Conservation (phyloP, 2,113 vertebrate species). For the Laterallus jamaicensis region DNA sequence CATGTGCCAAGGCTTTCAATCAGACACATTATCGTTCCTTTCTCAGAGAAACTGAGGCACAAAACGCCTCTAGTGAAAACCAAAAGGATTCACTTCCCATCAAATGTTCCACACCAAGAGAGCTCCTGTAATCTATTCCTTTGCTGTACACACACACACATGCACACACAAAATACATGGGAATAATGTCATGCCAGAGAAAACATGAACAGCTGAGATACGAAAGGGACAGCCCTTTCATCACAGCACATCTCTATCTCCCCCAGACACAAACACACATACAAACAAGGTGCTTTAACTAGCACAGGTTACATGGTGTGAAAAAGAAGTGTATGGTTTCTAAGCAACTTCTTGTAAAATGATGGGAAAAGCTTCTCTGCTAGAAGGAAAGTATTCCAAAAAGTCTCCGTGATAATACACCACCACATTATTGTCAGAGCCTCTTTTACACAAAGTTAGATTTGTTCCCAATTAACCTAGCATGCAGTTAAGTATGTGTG, state of each 20-base stretch:
- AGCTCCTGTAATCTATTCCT: background rate
- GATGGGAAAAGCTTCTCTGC: background rate
- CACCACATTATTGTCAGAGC: background rate
- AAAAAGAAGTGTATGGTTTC: background rate
- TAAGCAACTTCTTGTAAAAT: slow-evolving; percentile 9
- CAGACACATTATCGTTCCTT: background rate
- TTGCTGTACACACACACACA: background rate
- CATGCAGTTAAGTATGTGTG: background rate
- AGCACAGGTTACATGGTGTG: background rate
- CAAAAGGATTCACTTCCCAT: background rate
- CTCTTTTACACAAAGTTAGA: background rate
- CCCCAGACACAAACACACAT: background rate
- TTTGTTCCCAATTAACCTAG: background rate
- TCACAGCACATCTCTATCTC: background rate
- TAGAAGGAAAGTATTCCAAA: background rate
- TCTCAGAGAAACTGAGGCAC: background rate
- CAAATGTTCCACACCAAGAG: background rate
- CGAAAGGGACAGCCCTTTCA: background rate
- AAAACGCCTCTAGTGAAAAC: background rate
- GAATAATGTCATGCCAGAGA: background rate
- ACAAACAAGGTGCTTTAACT: background rate
- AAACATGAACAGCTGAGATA: background rate
- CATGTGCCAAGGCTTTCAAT: background rate
- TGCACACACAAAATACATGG: background rate
- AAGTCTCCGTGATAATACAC: background rate